phyloP scores from a whole-genome alignment of 2,888 invertebrate genomes.

The Schrankia costaestrigalis region DNA sequence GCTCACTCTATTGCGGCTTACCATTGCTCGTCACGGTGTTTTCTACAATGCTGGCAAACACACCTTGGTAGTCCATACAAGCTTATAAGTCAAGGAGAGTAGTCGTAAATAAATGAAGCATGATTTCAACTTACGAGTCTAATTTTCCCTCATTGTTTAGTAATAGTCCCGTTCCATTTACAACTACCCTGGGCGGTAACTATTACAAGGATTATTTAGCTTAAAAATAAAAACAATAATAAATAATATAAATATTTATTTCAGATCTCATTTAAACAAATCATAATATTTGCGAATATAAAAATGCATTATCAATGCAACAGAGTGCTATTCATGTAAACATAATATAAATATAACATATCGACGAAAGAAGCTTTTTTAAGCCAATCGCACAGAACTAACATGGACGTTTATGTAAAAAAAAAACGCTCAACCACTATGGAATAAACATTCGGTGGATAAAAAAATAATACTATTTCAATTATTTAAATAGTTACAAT shows the following conservation, averaged over 20 bases:
- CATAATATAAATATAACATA: constrained; percentile 27
- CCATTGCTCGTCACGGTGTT: no score
- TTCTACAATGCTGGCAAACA: no score
- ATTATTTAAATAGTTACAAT: constrained; percentile 17
- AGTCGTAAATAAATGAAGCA: no score
- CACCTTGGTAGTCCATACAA: no score
- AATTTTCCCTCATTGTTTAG: no score
- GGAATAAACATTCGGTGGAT: constrained; percentile 51
- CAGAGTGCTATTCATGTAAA: constrained; percentile 39
- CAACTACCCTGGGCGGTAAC: no score
- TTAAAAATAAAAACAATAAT: constrained; percentile 15
- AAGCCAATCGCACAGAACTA: constrained; percentile 45
- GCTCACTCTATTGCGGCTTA: no score
- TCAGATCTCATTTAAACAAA: constrained; percentile 64
- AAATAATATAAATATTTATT: constrained; percentile 44
- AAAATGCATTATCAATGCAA: constrained; percentile 66
- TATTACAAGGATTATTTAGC: no score
- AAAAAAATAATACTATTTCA: constrained; percentile 28
- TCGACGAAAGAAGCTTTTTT: constrained; percentile 25
- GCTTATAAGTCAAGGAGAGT: no score
- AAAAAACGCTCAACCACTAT: constrained; percentile 32
- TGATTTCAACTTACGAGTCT: no score
- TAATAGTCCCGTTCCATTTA: no score
- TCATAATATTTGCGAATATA: constrained; percentile 37
- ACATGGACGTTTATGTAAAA: constrained; percentile 25